Evolutionary conservation across 2,888 invertebrate species (phyloP).

Genomic region (Acanthococcus lagerstroemiae): DNA sequence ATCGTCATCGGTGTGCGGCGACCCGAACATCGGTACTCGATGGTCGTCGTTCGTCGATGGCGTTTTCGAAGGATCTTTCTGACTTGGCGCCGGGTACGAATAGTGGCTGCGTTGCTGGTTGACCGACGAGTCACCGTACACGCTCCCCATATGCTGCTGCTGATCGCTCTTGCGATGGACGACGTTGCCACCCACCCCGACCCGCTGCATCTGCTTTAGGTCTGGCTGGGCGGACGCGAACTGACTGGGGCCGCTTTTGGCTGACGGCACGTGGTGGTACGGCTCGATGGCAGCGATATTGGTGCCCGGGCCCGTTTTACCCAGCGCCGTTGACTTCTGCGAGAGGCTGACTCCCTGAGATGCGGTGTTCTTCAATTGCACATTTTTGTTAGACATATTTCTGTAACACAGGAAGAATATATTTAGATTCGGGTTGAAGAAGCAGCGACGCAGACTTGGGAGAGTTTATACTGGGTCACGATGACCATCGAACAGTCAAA

Average conservation of each 20-base stretch:
- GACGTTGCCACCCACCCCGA: background rate
- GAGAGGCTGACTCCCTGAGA: constrained; percentile 10
- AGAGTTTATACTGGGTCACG: background rate
- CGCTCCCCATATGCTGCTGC: background rate
- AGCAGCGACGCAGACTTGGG: background rate
- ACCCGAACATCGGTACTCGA: background rate
- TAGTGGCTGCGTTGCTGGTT: background rate
- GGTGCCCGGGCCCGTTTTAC: constrained; percentile 40
- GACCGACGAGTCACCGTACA: too few species aligned
- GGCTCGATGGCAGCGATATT: constrained; percentile 78
- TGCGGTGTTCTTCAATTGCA: constrained; percentile 1
- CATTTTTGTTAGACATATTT: constrained; percentile 9
- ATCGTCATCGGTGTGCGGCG: background rate
- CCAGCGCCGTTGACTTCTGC: background rate
- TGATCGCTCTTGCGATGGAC: constrained; percentile 14
- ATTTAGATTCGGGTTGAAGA: too few species aligned
- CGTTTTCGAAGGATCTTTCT: background rate
- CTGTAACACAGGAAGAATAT: too few species aligned
- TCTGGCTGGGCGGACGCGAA: background rate
- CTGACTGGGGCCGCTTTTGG: constrained; percentile 33
- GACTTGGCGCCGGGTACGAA: background rate
- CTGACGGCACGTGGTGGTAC: constrained; percentile 66
- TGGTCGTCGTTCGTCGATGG: background rate
- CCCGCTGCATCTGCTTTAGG: background rate
- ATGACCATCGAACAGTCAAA: too few species aligned